These are phyloP conservation scores for Grammomys surdaster DNA, from an alignment of 2,113 vertebrate genomes.

Conservation along the genomic window DNA sequence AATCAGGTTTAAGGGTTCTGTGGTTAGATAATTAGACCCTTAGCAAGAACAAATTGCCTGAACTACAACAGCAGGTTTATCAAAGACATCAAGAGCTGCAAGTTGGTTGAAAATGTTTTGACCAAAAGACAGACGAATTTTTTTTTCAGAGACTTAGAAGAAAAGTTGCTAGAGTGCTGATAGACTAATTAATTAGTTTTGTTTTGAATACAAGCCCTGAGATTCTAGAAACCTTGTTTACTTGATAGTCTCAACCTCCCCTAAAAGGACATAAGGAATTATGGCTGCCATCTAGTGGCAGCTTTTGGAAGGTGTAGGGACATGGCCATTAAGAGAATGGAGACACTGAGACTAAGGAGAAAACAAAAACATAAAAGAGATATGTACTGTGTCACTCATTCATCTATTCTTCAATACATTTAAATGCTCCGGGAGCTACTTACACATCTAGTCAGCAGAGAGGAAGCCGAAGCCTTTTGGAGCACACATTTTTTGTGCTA, in stretches of 20 bases:
- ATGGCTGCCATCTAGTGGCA: slow-evolving; percentile 74
- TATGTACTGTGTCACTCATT: neutral
- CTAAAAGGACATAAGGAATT: slow-evolving; percentile 36
- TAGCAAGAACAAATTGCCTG: slow-evolving; percentile 62
- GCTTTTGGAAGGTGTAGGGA: neutral
- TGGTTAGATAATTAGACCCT: slow-evolving; percentile 72
- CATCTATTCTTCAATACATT: neutral
- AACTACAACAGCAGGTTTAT: slow-evolving; percentile 48
- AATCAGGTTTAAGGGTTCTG: slow-evolving; percentile 73
- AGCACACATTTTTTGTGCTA: slow-evolving; percentile 38
- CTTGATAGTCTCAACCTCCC: neutral
- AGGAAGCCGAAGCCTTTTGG: neutral
- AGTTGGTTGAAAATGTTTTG: slow-evolving; percentile 37
- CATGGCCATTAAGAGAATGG: neutral
- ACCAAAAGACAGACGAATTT: slow-evolving; percentile 46
- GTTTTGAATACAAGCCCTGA: slow-evolving; percentile 42
- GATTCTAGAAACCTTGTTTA: slow-evolving; percentile 60
- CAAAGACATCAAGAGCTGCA: neutral
- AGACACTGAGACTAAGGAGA: neutral
- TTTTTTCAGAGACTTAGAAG: slow-evolving; percentile 39
- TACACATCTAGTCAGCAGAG: neutral
- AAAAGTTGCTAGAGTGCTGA: slow-evolving; percentile 11
- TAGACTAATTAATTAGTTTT: slow-evolving; percentile 31
- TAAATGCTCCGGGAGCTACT: neutral
- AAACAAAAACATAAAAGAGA: neutral